Base-by-base conservation (phyloP, 2,797 vertebrate species). In the Craterocephalus amniculus region DNA sequence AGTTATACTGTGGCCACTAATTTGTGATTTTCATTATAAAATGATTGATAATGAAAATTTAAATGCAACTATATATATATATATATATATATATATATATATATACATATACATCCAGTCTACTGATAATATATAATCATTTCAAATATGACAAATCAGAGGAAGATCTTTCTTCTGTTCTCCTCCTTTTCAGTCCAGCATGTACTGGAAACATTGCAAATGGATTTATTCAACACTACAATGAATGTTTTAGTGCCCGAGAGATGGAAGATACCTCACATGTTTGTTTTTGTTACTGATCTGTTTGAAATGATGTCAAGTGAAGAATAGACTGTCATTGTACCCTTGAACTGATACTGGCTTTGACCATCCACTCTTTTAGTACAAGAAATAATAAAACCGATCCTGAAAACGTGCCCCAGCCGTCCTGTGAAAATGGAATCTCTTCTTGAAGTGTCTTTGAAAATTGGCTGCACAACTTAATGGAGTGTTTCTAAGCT, bases 291-390 rank as follows among this genome's bases (percentile, higher is more conserved):
- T 85, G 72, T 87, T 71, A 78, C 83, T 90, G 76, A 81, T 91
- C 88, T 56, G 83, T 89, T 89, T 87, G 70, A 83, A 91, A 93
- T 93, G 92, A 95, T 94, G 94, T 95, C 94, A 95, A 79, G 75
- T 75, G 78, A 63, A 65, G 78, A 75, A 36, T 75, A 52, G 40
- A 78, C 67, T 79, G 80, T 70, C 64, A 79, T 63, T 77, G 76
- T 79, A 85, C 62, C 74, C 67, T 62, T 80, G 74, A 72, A 84
- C 78, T 83, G 72, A 85, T 63, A 61, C 54, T 67, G 79, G 80
- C 67, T 84, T 85, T 83, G 72, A 74, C 63, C 74, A 79, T 81
- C 63, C 35, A 45, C 49, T 79, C 83, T 83, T 85, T 83, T 87
- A 84, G 65, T 74, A 67, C 29, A 63, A 83, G 35, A 83, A 80